Percentiles rank a stretch among this genome's conserved stretches.
phyloP scores from a whole-genome alignment of 2,888 invertebrate genomes.

The Hirtodrosophila histrioides region DNA sequence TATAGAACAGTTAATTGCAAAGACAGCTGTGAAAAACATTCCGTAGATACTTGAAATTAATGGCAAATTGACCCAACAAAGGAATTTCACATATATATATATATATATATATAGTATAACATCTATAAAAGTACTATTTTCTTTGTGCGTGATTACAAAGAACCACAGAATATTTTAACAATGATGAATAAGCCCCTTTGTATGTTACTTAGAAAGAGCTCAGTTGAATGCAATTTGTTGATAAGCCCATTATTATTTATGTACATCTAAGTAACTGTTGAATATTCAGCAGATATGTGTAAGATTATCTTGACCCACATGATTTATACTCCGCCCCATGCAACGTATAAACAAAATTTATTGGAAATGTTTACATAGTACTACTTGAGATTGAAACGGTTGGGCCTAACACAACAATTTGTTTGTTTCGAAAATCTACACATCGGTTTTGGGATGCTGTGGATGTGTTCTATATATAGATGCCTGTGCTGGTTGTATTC shows the following conservation, averaged over 20 bases:
- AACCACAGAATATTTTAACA: neutral
- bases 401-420: constrained; percentile 23
- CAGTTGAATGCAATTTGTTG: constrained; percentile 10
- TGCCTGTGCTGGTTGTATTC: neutral
- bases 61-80: constrained; percentile 40
- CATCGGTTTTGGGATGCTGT: constrained; percentile 9
- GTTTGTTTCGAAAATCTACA: neutral
- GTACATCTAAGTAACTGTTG: neutral
- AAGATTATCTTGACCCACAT: constrained; percentile 7
- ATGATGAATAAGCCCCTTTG: constrained; percentile 35
- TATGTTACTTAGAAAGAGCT: neutral
- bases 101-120: constrained; percentile 1
- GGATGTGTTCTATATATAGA: constrained; percentile 9
- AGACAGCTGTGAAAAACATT: neutral
- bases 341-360: constrained; percentile 19
- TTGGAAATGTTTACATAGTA: constrained; percentile 37
- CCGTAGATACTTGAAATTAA: neutral
- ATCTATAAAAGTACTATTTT: constrained; percentile 1
- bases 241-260: neutral
- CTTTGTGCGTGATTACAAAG: constrained; percentile 34
- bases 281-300: neutral
- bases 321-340: neutral
- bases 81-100: constrained; percentile 3
- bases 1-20: neutral
- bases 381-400: constrained; percentile 14